phyloP scores from a whole-genome alignment of 2,888 invertebrate species.

The Elaeidobius kamerunicus region DNA sequence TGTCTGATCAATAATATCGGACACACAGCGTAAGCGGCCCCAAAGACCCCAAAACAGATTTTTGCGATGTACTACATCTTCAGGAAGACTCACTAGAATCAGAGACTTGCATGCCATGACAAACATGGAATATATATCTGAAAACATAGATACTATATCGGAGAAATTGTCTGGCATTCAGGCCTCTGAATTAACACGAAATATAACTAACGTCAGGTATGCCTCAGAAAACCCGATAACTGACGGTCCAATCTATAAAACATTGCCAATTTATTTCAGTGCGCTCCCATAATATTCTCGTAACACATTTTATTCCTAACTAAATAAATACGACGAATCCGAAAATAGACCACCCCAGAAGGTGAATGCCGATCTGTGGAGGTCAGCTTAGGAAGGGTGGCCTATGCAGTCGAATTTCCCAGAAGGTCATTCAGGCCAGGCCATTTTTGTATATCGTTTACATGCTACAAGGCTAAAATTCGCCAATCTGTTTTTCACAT shows the following conservation, averaged over 20 bases:
- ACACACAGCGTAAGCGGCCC: not conserved
- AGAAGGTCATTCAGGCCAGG: too few relatives aligned
- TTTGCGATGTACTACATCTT: not conserved
- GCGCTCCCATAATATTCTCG: too few relatives aligned
- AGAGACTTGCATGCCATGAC: not conserved
- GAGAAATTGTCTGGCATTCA: not conserved
- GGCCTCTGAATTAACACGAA: not conserved
- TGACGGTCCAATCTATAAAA: not conserved
- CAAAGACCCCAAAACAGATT: not conserved
- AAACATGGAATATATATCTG: not conserved
- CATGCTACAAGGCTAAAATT: too few relatives aligned
- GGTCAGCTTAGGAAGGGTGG: too few relatives aligned
- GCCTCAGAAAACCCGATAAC: not conserved
- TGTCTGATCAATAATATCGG: constrained; percentile 5
- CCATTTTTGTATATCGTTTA: too few relatives aligned
- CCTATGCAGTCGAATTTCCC: too few relatives aligned
- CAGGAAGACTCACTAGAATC: not conserved
- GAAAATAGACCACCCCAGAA: too few relatives aligned
- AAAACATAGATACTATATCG: not conserved
- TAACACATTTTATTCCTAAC: too few relatives aligned
- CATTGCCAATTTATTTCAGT: not conserved
- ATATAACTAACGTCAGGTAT: not conserved
- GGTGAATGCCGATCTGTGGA: too few relatives aligned
- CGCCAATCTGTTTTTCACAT: too few relatives aligned
- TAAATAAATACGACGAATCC: too few relatives aligned